A percentile compares a stretch with the other conserved stretches of the same genome.
These are phyloP conservation scores for Indri indri DNA, from an alignment of 2,113 vertebrate species.

Conservation along the genomic window DNA sequence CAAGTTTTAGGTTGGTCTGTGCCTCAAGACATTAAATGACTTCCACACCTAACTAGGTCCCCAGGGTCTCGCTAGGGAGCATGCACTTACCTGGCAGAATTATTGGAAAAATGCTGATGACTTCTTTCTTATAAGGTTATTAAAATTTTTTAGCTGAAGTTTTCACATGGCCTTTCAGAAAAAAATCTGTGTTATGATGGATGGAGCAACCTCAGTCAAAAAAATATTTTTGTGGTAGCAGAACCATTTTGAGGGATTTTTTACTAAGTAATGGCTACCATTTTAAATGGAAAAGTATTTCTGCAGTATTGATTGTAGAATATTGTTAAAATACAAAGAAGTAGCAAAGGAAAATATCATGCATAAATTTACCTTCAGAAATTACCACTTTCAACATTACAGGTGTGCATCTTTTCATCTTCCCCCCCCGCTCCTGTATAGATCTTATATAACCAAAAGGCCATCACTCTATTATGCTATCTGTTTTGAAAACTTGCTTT, in stretches of 20 bases:
- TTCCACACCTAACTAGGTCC: background rate
- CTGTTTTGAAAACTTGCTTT: conserved; percentile 4
- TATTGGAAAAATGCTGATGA: background rate
- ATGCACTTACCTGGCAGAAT: background rate
- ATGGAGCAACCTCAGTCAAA: background rate
- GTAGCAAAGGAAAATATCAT: background rate
- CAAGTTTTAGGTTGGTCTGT: background rate
- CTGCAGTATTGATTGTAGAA: background rate
- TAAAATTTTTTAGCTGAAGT: background rate
- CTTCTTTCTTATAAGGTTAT: background rate
- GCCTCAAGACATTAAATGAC: background rate
- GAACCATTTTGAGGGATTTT: background rate
- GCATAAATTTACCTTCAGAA: background rate
- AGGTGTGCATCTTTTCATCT: background rate
- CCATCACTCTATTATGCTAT: background rate
- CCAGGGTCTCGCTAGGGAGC: background rate
- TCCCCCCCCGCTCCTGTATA: background rate
- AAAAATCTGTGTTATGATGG: background rate
- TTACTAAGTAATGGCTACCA: background rate
- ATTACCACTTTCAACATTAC: background rate
- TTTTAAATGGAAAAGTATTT: conserved; percentile 19
- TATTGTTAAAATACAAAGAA: conserved; percentile 10
- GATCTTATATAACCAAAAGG: background rate
- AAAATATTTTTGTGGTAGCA: conserved; percentile 30
- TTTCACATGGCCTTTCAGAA: background rate